phyloP scores from a whole-genome alignment of 2,888 invertebrate species.

The Stegophylla sp. region DNA sequence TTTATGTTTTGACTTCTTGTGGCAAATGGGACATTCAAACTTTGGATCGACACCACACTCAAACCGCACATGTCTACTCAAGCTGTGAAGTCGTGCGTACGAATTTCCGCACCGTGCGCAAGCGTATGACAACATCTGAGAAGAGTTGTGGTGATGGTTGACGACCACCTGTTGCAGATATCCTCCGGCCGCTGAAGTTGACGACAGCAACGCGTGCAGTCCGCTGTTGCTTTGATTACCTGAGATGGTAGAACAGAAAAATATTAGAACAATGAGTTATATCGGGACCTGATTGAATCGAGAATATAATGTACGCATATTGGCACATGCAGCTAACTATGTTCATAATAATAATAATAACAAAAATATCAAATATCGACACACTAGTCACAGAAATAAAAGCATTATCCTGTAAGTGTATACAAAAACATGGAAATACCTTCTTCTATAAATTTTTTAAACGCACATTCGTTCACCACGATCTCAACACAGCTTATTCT shows the following conservation, averaged over 20 bases:
- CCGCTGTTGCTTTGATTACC: not conserved
- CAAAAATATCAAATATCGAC: not conserved
- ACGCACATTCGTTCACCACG: no score
- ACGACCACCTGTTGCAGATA: not conserved
- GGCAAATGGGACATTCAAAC: slow-evolving; percentile 71
- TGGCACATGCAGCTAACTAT: slow-evolving; percentile 8
- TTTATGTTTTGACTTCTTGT: slow-evolving; percentile 70
- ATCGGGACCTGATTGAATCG: not conserved
- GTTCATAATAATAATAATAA: not conserved
- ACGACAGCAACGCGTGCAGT: not conserved
- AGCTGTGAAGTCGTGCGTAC: slow-evolving; percentile 69
- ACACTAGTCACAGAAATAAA: not conserved
- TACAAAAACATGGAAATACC: no score
- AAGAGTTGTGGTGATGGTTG: not conserved
- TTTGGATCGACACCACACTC: slow-evolving; percentile 72
- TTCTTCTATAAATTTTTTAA: no score
- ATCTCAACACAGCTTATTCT: no score
- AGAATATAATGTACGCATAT: not conserved
- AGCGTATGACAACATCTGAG: slow-evolving; percentile 61
- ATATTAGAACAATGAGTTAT: not conserved
- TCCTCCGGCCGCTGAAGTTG: not conserved
- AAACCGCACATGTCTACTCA: slow-evolving; percentile 70
- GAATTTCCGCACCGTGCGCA: slow-evolving; percentile 70
- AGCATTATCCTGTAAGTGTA: no score
- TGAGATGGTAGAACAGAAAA: slow-evolving; percentile 17